Evolutionary conservation across 2,113 vertebrate species (phyloP), one percentile per base, ranked within the genome.

Genomic region (Bolborhynchus lineola): DNA sequence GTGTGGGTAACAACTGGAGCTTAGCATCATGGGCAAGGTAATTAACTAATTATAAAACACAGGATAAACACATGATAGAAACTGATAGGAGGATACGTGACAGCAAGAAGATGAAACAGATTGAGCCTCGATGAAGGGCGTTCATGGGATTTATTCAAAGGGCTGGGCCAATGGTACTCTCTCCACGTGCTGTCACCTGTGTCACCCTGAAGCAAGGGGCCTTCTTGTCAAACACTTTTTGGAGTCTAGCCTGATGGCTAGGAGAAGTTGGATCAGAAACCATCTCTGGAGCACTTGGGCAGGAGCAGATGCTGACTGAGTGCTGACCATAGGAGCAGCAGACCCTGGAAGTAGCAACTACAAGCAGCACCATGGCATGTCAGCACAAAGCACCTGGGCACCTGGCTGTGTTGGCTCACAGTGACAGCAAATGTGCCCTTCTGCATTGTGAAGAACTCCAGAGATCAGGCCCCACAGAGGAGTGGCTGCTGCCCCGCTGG

Each of bases 41-140:
- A 87, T 91, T 63, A 94, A 25, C 64, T 78, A 25, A 33, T 78
- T 31, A 53, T 57, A 79, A 70, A 96, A 84, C 53, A n/a, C 19
- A 25, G 53, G 65, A 67, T 86, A 53, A 89, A 68, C 46, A 60
- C 20, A 7, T 33, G 74, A 81, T 28, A 67, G 60, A 82, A 75
- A 39, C 39, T 57, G 78, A 24, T 42, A 85, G 62, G 78, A 82
- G 52, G 31, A 10, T n/a, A 53, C 2, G 10, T 76, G 85, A 72
- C 52, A 79, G 67, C 68, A 74, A 65, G 92, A 47, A 79, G 75
- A 72, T 72, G 76, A 59, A 90, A 31, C 57, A 76, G 74, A 49
- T 78, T 57, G 44, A 70, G 6, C 49, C 33, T 23, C 15, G 35
- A 25, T n/a, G 72, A 74, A 83, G 68, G 41, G 14, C 10, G 3